A percentile compares a stretch with the other conserved stretches of the same genome.
Conservation (phyloP, 2,797 vertebrate genomes). For the Lophius americanus region DNA sequence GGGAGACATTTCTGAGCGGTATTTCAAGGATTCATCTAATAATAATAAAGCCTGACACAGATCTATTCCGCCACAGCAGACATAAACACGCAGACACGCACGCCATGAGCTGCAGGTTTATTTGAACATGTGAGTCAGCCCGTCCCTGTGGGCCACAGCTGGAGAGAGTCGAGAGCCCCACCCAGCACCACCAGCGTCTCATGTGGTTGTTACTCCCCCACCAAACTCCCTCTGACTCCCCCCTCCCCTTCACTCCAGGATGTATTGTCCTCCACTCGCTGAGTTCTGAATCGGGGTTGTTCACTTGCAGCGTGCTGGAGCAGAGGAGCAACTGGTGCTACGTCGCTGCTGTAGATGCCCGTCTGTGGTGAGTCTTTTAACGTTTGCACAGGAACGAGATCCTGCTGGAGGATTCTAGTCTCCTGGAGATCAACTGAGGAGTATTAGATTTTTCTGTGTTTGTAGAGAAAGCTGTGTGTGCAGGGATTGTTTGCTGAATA, state of each 20-base stretch:
- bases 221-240: constrained; percentile 53
- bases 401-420: constrained; percentile 24
- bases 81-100: constrained; percentile 38
- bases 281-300: constrained; percentile 56
- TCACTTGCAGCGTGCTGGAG: constrained; percentile 45
- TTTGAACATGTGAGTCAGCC: constrained; percentile 73
- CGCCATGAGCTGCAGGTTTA: constrained; percentile 64
- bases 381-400: constrained; percentile 50
- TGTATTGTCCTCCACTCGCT: constrained; percentile 74
- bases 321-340: constrained; percentile 44
- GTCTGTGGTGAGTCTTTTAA: constrained; percentile 76
- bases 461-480: not conserved
- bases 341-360: constrained; percentile 48
- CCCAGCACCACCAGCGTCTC: constrained; percentile 67
- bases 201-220: constrained; percentile 58
- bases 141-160: constrained; percentile 60
- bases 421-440: constrained; percentile 21
- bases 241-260: constrained; percentile 67
- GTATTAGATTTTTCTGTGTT: not conserved
- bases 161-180: constrained; percentile 65
- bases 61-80: constrained; percentile 21
- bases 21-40: not conserved
- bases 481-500: constrained; percentile 5
- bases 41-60: constrained; percentile 11
- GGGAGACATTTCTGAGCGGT: constrained; percentile 24